These are phyloP conservation scores for Caenorhabditis sp. DNA, from an alignment of 2,888 invertebrate genomes.

Conservation along the genomic window DNA sequence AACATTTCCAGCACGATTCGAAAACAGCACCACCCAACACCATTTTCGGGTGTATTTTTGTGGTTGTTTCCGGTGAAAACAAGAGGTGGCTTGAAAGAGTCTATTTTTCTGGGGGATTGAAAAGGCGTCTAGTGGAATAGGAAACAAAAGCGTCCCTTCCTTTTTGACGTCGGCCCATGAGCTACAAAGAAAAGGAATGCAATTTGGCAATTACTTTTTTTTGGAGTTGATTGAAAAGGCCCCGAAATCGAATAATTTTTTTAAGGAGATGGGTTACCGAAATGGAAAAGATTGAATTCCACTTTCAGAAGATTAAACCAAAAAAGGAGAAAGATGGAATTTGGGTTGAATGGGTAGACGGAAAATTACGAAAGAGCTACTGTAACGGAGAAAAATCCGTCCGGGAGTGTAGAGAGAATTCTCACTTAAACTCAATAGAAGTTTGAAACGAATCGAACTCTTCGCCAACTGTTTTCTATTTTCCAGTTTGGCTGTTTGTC, in stretches of 20 bases:
- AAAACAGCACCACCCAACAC: constrained; percentile 44
- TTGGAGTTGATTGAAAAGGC: constrained; percentile 14
- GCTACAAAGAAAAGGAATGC: constrained; percentile 21
- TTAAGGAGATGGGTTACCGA: not conserved
- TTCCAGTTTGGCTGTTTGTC: constrained; percentile 18
- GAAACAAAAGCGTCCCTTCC: constrained; percentile 30
- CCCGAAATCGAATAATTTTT: not conserved
- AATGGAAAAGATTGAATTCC: not conserved
- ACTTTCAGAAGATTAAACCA: constrained; percentile 5
- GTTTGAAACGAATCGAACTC: not conserved
- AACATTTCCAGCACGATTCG: constrained; percentile 42
- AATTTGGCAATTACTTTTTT: constrained; percentile 36
- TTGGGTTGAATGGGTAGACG: not conserved
- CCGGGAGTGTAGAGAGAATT: too few relatives aligned
- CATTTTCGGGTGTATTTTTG: constrained; percentile 15
- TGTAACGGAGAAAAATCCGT: too few relatives aligned
- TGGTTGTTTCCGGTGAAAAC: not conserved
- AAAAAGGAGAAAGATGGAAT: not conserved
- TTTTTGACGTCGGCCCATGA: constrained; percentile 15
- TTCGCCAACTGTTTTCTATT: not conserved
- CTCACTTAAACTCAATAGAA: too few relatives aligned
- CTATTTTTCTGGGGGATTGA: constrained; percentile 8
- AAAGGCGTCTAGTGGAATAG: constrained; percentile 15
- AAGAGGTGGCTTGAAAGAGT: not conserved
- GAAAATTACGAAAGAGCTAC: too few relatives aligned